Evolutionary conservation across 1,140 invertebrate genomes (phyloP).

Genomic region (Trissolcus basalis): DNA sequence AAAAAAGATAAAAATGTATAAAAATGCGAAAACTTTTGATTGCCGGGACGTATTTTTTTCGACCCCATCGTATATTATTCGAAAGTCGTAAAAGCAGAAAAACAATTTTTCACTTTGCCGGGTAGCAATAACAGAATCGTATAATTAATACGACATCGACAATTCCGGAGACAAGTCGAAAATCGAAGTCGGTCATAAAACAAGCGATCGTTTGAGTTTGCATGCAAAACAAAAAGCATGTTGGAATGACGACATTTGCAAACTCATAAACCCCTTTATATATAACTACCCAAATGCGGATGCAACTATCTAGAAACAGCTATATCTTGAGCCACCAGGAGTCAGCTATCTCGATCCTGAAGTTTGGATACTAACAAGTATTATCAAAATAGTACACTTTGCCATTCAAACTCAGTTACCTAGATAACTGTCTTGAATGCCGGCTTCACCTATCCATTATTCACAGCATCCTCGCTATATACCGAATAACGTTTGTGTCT

Average conservation of each 20-base stretch:
- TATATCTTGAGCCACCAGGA: conserved; percentile 17
- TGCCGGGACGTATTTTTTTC: too few species aligned
- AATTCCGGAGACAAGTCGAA: conserved; percentile 6
- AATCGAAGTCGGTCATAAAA: conserved; percentile 17
- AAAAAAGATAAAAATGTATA: too few species aligned
- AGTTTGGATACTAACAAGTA: conserved; percentile 50
- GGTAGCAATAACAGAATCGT: neutral
- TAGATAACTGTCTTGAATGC: conserved; percentile 38
- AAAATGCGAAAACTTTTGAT: too few species aligned
- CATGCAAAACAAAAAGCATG: conserved; percentile 28
- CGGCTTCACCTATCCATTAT: conserved; percentile 42
- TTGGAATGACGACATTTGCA: conserved; percentile 27
- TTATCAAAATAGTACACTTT: conserved; percentile 50
- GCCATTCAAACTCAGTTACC: conserved; percentile 49
- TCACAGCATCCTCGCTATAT: conserved; percentile 3
- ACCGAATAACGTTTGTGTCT: neutral
- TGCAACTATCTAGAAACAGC: conserved; percentile 33
- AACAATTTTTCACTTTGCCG: neutral
- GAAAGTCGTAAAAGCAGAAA: neutral
- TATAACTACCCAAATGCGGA: conserved; percentile 36
- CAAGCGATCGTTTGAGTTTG: conserved; percentile 7
- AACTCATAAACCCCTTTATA: conserved; percentile 42
- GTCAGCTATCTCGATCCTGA: conserved; percentile 42
- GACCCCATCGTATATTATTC: too few species aligned
- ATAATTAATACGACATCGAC: conserved; percentile 3